Conservation (phyloP, 1,140 invertebrate genomes). For the Helicoverpa zea region DNA sequence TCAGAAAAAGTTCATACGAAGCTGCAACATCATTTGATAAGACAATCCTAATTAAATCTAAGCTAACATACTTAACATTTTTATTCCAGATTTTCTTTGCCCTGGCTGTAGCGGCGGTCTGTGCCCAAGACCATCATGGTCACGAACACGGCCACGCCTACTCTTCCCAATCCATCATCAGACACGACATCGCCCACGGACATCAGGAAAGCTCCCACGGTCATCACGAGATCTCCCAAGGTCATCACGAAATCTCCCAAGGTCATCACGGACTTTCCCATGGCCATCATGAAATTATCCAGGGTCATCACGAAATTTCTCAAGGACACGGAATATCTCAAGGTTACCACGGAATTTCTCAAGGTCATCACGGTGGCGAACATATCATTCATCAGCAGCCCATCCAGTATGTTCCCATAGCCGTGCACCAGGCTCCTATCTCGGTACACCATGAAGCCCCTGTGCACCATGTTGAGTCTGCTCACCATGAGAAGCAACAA, state of each 20-base stretch:
- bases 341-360: constrained; percentile 20
- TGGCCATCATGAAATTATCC: constrained; percentile 5
- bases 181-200: neutral
- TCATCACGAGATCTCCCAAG: constrained; percentile 16
- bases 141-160: constrained; percentile 42
- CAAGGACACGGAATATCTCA: constrained; percentile 43
- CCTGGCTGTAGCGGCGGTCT: constrained; percentile 52
- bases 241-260: neutral
- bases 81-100: constrained; percentile 57
- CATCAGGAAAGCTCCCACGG: constrained; percentile 10
- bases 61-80: constrained; percentile 14
- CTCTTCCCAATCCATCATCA: constrained; percentile 13
- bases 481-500: constrained; percentile 9
- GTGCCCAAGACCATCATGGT: constrained; percentile 52
- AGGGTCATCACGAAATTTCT: constrained; percentile 18
- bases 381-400: constrained; percentile 21
- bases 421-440: constrained; percentile 51
- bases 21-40: too few relatives aligned
- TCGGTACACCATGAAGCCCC: constrained; percentile 50
- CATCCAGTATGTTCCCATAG: constrained; percentile 55
- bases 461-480: constrained; percentile 35
- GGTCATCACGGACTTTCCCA: constrained; percentile 11
- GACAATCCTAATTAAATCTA: too few relatives aligned
- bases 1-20: constrained; percentile 3
- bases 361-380: constrained; percentile 24